Percentiles rank a stretch among this genome's conserved stretches.
Evolutionary conservation across 2,888 invertebrate species (phyloP).

Genomic region (Standfussiana lucernea): DNA sequence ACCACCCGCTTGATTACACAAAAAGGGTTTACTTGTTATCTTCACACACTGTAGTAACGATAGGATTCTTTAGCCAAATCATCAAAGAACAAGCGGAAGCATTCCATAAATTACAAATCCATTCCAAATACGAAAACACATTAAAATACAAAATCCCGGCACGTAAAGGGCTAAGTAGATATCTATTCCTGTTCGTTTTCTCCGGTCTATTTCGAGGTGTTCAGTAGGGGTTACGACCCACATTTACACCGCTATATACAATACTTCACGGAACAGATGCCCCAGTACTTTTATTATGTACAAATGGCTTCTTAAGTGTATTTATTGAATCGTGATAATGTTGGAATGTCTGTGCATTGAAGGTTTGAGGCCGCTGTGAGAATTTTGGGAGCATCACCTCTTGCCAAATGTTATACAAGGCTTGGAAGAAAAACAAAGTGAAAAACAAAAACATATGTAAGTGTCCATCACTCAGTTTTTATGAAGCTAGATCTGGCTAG

Average conservation of each 20-base stretch:
- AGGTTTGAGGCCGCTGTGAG: constrained; percentile 36
- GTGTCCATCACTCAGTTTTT: constrained; percentile 48
- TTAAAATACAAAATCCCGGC: constrained; percentile 26
- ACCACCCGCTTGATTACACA: too few relatives aligned
- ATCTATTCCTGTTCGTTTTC: constrained; percentile 59
- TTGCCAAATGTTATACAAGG: constrained; percentile 58
- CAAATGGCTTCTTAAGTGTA: constrained; percentile 74
- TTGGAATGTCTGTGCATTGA: constrained; percentile 54
- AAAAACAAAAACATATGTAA: constrained; percentile 49
- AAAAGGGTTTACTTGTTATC: background rate
- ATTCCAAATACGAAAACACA: constrained; percentile 27
- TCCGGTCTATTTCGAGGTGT: constrained; percentile 69
- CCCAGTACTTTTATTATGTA: constrained; percentile 78
- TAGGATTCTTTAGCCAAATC: background rate
- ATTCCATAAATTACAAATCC: constrained; percentile 30
- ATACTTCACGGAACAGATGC: constrained; percentile 79
- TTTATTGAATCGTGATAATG: constrained; percentile 64
- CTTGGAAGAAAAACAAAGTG: constrained; percentile 26
- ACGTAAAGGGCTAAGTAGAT: constrained; percentile 35
- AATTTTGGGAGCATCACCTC: constrained; percentile 38
- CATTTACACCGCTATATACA: constrained; percentile 66
- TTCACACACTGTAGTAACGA: background rate
- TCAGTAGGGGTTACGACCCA: constrained; percentile 73
- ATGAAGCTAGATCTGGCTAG: constrained; percentile 18
- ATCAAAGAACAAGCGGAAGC: constrained; percentile 22